Evolutionary conservation across 1,140 invertebrate species (phyloP), one percentile per base, ranked within the genome.

Genomic region (Cyclargus thomasi): DNA sequence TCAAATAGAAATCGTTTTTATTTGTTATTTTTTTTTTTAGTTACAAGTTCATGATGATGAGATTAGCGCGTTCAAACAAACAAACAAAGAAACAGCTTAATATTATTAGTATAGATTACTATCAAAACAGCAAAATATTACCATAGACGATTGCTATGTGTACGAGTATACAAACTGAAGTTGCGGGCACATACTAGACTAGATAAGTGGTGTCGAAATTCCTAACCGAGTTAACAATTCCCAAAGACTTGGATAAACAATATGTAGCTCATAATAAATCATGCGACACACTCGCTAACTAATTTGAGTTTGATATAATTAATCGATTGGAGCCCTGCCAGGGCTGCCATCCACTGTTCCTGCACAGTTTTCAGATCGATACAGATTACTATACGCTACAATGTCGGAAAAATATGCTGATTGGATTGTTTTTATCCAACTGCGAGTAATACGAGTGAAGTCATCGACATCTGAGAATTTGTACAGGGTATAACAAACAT

Each of bases 231-330:
- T 59, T 59, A 20, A 59, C 55, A 18, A 59, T 6, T 59, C 55
- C 55, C 55, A 59, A 21, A 59, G 55, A 59, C 55, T 59, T 21
- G 18, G 18, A 18, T 59, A 59, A 18, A 59, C 55, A 59, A 59
- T 20, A 17, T 59, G 55, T 59, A 11, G 53, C 18, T 21, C 55
- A 59, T 11, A 59, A 59, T 59, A 20, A 20, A 59, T 59, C 55
- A 59, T 59, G 55, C 20, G 55, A 59, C 55, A 59, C 55, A 59
- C 55, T 59, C 20, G 55, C 55, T 59, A 59, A 59, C 55, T 59
- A 59, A 59, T 59, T 59, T 20, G 55, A 59, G 17, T 59, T 59
- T 59, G 55, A 59, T 59, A 59, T 59, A 59, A 59, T 59, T 59
- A 59, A 59, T 59, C 20, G 55, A 59, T 59, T 59, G 55, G 55